phyloP scores from a whole-genome alignment of 2,797 vertebrate species.

The Rhinichthys osculus region DNA sequence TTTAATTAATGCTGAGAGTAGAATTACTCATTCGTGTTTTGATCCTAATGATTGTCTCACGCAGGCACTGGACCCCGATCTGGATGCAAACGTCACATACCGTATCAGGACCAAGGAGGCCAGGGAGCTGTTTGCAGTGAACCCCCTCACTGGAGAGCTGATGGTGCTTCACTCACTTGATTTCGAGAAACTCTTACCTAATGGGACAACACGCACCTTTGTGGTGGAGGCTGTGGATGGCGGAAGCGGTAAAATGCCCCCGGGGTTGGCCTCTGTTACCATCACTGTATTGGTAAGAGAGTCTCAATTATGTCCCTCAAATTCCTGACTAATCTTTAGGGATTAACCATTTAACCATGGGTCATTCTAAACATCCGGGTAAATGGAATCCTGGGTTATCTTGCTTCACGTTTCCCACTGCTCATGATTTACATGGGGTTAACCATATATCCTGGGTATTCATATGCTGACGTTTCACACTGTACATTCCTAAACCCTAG shows the following conservation, averaged over 20 bases:
- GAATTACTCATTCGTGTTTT: neutral
- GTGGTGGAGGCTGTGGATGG: constrained; percentile 88
- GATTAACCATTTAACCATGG: neutral
- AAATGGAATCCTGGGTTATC: neutral
- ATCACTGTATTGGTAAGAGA: constrained; percentile 87
- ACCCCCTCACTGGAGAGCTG: constrained; percentile 86
- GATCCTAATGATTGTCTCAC: constrained; percentile 21
- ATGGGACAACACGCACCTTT: constrained; percentile 85
- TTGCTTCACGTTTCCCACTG: neutral
- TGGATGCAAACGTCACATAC: constrained; percentile 88
- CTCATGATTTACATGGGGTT: neutral
- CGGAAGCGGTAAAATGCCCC: constrained; percentile 87
- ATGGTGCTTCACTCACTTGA: constrained; percentile 85
- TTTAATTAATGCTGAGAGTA: constrained; percentile 8
- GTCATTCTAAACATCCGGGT: neutral
- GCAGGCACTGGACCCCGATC: constrained; percentile 91
- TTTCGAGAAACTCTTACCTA: constrained; percentile 85
- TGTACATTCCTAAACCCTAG: neutral
- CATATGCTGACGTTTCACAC: neutral
- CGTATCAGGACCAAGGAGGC: constrained; percentile 84
- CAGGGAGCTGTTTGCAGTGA: constrained; percentile 80
- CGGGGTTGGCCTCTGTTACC: constrained; percentile 89
- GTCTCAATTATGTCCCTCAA: neutral
- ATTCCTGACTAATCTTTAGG: neutral
- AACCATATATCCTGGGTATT: neutral